These are phyloP conservation scores for Cordilura impudica DNA, from an alignment of 2,888 invertebrate genomes.

Conservation along the genomic window DNA sequence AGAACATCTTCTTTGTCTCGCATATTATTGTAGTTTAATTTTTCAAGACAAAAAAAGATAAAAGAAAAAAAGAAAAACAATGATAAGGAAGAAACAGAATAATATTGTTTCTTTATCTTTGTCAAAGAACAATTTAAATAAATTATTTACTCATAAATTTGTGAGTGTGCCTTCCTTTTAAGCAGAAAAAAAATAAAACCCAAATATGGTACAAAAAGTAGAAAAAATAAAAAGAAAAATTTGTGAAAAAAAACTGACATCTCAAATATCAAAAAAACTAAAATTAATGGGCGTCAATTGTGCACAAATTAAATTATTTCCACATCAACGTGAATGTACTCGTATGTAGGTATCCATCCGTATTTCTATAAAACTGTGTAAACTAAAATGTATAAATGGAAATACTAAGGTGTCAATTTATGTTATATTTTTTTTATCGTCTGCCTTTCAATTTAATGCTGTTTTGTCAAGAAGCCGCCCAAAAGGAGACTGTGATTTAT, in stretches of 20 bases:
- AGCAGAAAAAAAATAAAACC: not conserved
- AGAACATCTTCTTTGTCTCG: not conserved
- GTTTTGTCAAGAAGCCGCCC: slow-evolving; percentile 51
- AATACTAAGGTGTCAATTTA: slow-evolving; percentile 36
- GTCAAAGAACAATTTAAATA: not conserved
- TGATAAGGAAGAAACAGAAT: not conserved
- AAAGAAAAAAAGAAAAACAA: not conserved
- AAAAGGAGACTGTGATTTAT: slow-evolving; percentile 53
- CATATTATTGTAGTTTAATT: not conserved
- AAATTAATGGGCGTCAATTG: slow-evolving; percentile 14
- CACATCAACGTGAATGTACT: slow-evolving; percentile 1
- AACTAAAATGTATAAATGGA: not conserved
- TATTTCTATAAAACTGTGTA: not conserved
- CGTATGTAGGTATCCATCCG: not conserved
- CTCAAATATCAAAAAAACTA: slow-evolving; percentile 3
- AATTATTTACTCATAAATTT: not conserved
- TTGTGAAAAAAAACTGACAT: not conserved
- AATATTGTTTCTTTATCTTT: not conserved
- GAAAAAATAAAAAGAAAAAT: not conserved
- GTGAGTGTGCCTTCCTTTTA: not conserved
- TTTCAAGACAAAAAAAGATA: no score
- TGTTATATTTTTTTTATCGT: not conserved
- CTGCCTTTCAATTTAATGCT: slow-evolving; percentile 16
- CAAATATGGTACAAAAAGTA: no score
- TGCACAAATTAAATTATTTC: slow-evolving; percentile 51